Evolutionary conservation across 2,888 invertebrate genomes (phyloP).

Genomic region (Carabus problematicus): DNA sequence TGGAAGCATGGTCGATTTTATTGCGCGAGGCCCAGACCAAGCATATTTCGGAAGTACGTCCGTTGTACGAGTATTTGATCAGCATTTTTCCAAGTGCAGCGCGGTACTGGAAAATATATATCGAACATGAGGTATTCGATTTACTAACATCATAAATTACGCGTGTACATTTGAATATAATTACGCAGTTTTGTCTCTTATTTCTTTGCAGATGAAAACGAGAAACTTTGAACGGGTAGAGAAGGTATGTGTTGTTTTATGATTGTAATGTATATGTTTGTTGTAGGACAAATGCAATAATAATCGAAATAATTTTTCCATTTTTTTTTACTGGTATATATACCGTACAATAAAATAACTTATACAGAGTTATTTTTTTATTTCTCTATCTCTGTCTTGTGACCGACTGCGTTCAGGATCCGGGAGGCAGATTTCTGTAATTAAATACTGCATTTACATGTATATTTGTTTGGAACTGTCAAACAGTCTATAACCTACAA

Average conservation of each 20-base stretch:
- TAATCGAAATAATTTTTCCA: conserved; percentile 23
- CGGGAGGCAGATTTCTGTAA: conserved; percentile 57
- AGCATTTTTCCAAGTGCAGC: conserved; percentile 95
- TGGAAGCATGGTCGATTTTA: conserved; percentile 97
- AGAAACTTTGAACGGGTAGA: conserved; percentile 98
- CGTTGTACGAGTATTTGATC: conserved; percentile 94
- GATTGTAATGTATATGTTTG: conserved; percentile 44
- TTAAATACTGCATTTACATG: conserved; percentile 9
- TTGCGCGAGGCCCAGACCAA: conserved; percentile 91
- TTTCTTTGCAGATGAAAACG: conserved; percentile 87
- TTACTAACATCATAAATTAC: too few relatives aligned
- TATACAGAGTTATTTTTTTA: conserved; percentile 48
- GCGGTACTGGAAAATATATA: conserved; percentile 98
- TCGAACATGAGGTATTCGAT: conserved; percentile 87
- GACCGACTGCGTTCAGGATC: conserved; percentile 55
- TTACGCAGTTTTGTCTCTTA: conserved; percentile 48
- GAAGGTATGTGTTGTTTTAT: conserved; percentile 73
- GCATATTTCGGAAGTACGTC: conserved; percentile 86
- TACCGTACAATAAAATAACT: conserved; percentile 47
- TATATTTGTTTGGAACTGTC: conserved; percentile 31
- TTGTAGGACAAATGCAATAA: conserved; percentile 26
- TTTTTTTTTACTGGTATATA: conserved; percentile 45
- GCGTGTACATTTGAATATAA: too few relatives aligned
- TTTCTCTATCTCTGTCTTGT: conserved; percentile 45
- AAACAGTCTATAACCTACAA: conserved; percentile 3